Evolutionary conservation across 2,888 invertebrate species (phyloP).

Genomic region (Acholoe squamosa): DNA sequence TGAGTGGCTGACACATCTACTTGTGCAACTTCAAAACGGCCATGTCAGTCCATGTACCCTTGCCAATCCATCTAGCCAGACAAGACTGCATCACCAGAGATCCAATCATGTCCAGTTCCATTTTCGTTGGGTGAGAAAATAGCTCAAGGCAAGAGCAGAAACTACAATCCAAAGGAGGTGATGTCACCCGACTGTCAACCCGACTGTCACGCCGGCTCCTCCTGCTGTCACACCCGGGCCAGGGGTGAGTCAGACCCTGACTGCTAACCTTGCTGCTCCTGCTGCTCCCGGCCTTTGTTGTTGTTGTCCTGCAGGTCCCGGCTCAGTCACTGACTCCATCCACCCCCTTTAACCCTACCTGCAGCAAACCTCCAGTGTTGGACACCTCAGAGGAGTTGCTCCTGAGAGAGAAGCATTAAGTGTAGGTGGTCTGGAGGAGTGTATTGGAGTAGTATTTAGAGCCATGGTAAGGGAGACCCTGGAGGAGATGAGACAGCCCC

Average conservation of each 20-base stretch:
- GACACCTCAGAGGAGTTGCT: background rate
- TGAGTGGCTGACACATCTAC: too few relatives aligned
- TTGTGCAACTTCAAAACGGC: too few relatives aligned
- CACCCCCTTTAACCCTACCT: background rate
- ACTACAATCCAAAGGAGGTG: background rate
- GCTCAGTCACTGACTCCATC: too few relatives aligned
- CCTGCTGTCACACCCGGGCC: background rate
- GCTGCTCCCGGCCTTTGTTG: background rate
- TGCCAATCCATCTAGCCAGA: too few relatives aligned
- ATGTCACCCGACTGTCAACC: background rate
- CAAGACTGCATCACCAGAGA: too few relatives aligned
- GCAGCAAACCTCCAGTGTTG: background rate
- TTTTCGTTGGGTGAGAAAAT: too few relatives aligned
- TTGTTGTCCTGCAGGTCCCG: background rate
- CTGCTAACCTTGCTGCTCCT: background rate
- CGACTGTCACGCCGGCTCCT: background rate
- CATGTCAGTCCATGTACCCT: too few relatives aligned
- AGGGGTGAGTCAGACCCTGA: background rate
- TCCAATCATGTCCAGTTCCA: too few relatives aligned
- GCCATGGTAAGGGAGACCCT: too few relatives aligned
- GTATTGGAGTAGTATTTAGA: background rate
- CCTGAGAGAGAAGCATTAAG: background rate
- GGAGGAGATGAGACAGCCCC: background rate
- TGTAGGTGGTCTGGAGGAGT: background rate
- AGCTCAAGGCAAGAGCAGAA: too few relatives aligned